phyloP scores from a whole-genome alignment of 1,140 invertebrate genomes.

The Venustaconcha ellipsiformis region DNA sequence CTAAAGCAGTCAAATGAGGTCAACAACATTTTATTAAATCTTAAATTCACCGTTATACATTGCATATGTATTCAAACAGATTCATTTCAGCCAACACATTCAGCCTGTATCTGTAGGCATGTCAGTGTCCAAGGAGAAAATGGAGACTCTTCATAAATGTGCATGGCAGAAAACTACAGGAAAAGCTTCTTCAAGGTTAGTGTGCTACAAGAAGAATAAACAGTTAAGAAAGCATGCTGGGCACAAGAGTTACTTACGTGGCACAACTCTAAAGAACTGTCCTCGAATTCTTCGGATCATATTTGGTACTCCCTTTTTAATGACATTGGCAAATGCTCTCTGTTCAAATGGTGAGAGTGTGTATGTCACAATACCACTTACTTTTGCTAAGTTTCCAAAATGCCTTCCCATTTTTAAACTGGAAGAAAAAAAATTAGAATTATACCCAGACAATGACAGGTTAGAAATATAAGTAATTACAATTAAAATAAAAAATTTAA shows the following conservation, averaged over 20 bases:
- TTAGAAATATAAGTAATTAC: background rate
- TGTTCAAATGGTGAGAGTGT: conserved; percentile 26
- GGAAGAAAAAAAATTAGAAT: background rate
- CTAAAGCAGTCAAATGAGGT: no score
- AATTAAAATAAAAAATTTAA: background rate
- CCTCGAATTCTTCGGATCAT: conserved; percentile 3
- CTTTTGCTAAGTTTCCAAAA: conserved; percentile 15
- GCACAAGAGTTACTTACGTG: conserved; percentile 3
- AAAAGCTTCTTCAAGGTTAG: no score
- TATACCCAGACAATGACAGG: background rate
- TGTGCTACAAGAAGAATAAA: no score
- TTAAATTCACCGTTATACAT: no score
- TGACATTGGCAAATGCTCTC: conserved; percentile 6
- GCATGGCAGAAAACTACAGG: no score
- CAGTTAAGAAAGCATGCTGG: no score
- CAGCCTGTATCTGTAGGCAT: no score
- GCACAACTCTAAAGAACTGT: conserved; percentile 5
- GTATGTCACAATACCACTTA: conserved; percentile 8
- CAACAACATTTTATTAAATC: no score
- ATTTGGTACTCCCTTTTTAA: conserved; percentile 6
- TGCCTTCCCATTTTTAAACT: conserved; percentile 16
- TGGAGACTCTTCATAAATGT: no score
- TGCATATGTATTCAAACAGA: no score
- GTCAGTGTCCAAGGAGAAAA: no score
- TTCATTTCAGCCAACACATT: no score